A percentile compares a stretch with the other conserved stretches of the same genome.
Conservation (phyloP, 37 sponge, comb jelly and placozoan species). For the Haliclona indistincta region DNA sequence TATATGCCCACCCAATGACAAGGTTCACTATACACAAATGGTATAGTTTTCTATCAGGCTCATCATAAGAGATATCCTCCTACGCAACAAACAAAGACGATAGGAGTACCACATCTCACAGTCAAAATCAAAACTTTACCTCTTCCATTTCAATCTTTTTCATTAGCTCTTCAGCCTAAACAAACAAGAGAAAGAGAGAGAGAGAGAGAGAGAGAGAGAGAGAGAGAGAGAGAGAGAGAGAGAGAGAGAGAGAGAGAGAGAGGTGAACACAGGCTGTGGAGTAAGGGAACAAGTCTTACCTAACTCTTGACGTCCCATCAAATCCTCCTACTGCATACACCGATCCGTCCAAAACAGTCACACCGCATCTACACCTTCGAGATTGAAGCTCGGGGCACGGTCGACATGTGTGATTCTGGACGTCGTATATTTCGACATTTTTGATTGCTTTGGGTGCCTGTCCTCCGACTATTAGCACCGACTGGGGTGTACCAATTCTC, state of each 20-base stretch:
- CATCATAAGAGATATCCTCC: conserved; percentile 92
- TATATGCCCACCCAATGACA: conserved; percentile 97
- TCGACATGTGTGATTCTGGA: conserved; percentile 32
- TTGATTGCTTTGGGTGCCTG: conserved; percentile 93
- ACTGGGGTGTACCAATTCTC: conserved; percentile 79
- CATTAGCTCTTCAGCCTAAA: no score
- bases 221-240: no score
- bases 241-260: no score
- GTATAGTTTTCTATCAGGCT: conserved; percentile 94
- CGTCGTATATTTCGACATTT: conserved; percentile 76
- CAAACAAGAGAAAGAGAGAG: no score
- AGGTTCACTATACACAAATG: conserved; percentile 98
- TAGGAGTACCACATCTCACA: no score
- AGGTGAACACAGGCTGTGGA: no score
- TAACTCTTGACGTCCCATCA: conserved; percentile 85
- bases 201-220: no score
- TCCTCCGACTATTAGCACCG: conserved; percentile 83
- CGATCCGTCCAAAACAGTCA: conserved; percentile 66
- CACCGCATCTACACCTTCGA: conserved; percentile 88
- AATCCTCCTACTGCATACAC: conserved; percentile 95
- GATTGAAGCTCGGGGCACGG: conserved; percentile 64
- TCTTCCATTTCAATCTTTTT: no score
- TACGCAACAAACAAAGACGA: no score
- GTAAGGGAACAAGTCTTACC: no score
- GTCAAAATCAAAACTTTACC: no score